These are phyloP conservation scores for Cariama cristata DNA, from an alignment of 2,113 vertebrate genomes.

Conservation along the genomic window DNA sequence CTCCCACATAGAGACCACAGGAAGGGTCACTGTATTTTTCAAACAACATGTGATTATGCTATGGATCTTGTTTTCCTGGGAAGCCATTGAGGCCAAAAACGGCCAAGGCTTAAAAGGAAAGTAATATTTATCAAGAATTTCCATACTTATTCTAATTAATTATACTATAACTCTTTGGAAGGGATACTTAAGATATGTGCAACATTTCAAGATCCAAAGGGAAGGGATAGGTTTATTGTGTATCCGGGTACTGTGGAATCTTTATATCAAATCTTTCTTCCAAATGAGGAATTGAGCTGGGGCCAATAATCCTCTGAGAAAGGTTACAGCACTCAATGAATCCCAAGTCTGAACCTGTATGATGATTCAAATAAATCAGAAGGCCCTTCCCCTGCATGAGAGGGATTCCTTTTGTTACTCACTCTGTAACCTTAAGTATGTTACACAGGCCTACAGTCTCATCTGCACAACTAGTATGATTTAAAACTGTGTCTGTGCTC, in stretches of 20 bases:
- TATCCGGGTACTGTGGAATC: not conserved
- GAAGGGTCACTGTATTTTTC: not conserved
- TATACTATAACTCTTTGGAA: not conserved
- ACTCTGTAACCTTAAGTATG: not conserved
- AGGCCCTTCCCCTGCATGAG: not conserved
- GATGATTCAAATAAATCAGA: not conserved
- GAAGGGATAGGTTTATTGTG: not conserved
- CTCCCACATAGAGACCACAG: not conserved
- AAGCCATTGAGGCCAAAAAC: not conserved
- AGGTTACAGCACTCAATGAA: not conserved
- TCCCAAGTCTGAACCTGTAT: not conserved
- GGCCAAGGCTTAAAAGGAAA: not conserved
- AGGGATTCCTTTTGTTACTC: not conserved
- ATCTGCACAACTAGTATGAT: not conserved
- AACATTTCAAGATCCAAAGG: not conserved
- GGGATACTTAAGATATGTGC: not conserved
- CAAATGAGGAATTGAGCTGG: not conserved
- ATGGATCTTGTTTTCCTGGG: not conserved
- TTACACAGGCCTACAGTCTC: not conserved
- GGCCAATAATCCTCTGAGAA: not conserved
- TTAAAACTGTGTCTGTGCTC: not conserved
- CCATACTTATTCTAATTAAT: not conserved
- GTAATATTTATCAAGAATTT: not conserved
- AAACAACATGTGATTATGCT: not conserved
- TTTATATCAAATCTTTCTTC: not conserved